Evolutionary conservation across 1,140 invertebrate species (phyloP), one percentile per base, ranked within the genome.

Genomic region (Popillia japonica): DNA sequence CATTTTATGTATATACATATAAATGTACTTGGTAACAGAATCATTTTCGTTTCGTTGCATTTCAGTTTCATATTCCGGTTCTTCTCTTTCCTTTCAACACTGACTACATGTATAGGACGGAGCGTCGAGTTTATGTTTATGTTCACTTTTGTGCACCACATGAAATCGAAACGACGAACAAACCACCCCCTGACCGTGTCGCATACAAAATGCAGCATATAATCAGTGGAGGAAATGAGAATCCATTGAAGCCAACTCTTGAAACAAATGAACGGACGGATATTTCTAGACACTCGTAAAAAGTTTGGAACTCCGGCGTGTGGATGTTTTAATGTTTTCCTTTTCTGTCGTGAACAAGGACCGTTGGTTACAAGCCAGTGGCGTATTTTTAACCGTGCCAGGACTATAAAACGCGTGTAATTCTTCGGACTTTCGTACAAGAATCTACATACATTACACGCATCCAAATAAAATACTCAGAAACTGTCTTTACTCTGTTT

Each of bases 251-350:
- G 61, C 61, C 61, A 68, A 68, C 61, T 68, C 61, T 68, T 68
- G 61, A 68, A 68, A 68, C 61, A 68, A 68, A 68, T 68, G 61
- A 68, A 68, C 61, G 61, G 61, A 34, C 22, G 61, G 61, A 68
- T 68, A 68, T 68, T 68, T 68, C 61, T 68, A 68, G 61, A 68
- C 61, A 68, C 61, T 68, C 61, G 61, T 68, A 68, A 68, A 68
- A 68, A 68, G 61, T 68, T 68, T 68, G 61, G 61, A 68, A 68
- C 61, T 68, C 61, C 61, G 48, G 48, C 48, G 61, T 68, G 61
- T 68, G 61, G 61, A 68, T 68, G 61, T 68, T 68, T 68, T 68
- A 68, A 68, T 68, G 61, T 68, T 68, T 68, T 68, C 61, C 61
- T 68, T 68, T 68, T 68, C 61, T 68, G 61, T 68, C 61, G 61